Conservation (phyloP, 2,888 invertebrate species). For the Amphipoea lucens region DNA sequence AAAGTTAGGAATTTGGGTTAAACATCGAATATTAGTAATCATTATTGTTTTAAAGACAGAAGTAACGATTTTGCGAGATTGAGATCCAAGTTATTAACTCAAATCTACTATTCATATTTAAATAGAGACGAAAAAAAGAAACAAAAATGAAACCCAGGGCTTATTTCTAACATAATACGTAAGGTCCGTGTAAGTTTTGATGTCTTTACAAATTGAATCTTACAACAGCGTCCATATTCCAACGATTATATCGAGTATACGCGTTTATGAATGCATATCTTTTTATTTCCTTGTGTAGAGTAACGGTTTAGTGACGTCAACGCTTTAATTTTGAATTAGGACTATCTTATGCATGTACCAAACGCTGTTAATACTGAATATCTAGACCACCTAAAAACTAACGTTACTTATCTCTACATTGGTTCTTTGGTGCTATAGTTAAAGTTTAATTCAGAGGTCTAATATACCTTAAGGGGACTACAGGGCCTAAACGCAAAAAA, state of each 20-base stretch:
- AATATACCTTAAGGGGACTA: background rate
- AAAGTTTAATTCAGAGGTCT: slow-evolving; percentile 36
- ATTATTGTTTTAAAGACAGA: background rate
- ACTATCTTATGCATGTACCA: slow-evolving; percentile 40
- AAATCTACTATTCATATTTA: background rate
- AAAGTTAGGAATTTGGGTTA: background rate
- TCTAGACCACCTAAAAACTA: slow-evolving; percentile 19
- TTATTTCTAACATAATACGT: slow-evolving; percentile 10
- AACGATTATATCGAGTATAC: slow-evolving; percentile 65
- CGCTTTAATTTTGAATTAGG: slow-evolving; percentile 64
- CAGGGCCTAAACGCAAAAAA: no score
- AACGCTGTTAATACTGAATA: slow-evolving; percentile 30
- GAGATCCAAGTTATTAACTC: background rate
- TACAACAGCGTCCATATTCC: slow-evolving; percentile 51
- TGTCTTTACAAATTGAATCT: slow-evolving; percentile 35
- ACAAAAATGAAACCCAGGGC: background rate
- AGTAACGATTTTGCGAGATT: background rate
- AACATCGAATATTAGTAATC: background rate
- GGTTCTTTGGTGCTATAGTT: slow-evolving; percentile 22
- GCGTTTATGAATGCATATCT: slow-evolving; percentile 67
- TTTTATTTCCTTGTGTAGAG: slow-evolving; percentile 50
- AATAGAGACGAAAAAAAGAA: background rate
- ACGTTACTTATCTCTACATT: slow-evolving; percentile 8
- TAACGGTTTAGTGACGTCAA: slow-evolving; percentile 65
- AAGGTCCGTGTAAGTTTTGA: slow-evolving; percentile 8